Percentiles rank a stretch among this genome's conserved stretches.
phyloP scores from a whole-genome alignment of 2,113 vertebrate genomes.

The Artemisiospiza belli region DNA sequence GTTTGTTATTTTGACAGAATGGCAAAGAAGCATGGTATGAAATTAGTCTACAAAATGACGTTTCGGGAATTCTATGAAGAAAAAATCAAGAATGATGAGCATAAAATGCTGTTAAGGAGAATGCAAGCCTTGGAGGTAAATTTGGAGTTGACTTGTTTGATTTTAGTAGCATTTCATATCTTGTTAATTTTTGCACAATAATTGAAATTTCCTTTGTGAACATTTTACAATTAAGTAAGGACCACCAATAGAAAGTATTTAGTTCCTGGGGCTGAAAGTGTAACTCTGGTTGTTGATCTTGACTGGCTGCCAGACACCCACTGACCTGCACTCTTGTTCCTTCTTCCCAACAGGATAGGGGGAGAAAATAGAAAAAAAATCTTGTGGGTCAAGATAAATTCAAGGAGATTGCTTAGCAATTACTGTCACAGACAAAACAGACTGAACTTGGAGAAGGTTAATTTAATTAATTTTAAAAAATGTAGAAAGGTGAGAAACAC shows the following conservation, averaged over 20 bases:
- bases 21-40: slow-evolving; percentile 93
- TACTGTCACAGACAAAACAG: background rate
- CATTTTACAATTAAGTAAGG: background rate
- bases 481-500: background rate
- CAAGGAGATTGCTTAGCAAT: background rate
- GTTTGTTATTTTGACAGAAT: slow-evolving; percentile 80
- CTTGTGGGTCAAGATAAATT: background rate
- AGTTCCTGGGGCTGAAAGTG: background rate
- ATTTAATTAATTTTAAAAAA: background rate
- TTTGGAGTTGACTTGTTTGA: background rate
- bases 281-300: background rate
- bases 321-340: background rate
- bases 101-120: slow-evolving; percentile 86
- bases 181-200: background rate
- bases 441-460: background rate
- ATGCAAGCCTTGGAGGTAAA: slow-evolving; percentile 92
- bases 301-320: background rate
- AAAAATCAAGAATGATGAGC: slow-evolving; percentile 86
- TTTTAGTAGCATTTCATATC: background rate
- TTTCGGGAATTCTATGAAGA: slow-evolving; percentile 93
- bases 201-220: background rate
- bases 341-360: background rate
- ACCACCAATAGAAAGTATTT: background rate
- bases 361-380: background rate
- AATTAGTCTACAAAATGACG: slow-evolving; percentile 87